Base-by-base conservation (phyloP, 2,888 invertebrate genomes). In the Lacanobia oleracea region DNA sequence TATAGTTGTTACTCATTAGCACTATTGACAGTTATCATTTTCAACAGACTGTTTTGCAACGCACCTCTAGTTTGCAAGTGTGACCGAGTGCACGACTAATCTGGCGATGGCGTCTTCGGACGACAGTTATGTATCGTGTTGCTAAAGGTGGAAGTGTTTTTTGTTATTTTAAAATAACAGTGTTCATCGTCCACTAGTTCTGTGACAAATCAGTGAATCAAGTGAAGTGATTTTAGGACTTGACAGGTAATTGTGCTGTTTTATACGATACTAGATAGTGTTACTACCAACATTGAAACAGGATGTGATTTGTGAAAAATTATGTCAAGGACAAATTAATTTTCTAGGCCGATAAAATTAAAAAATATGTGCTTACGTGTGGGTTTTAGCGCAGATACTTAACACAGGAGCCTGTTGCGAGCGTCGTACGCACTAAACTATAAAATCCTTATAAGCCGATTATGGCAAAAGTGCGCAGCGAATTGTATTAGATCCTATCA, bases 81-180 rank as follows among this genome's bases (percentile, higher is more conserved):
- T 81, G 78, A 57, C 68, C 51, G 72, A 67, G 71, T 77, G 78
- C 78, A 67, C 82, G 66, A 69, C 77, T 85, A 82, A 86, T 85
- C 83, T 72, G 75, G 61, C 73, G 68, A 85, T 78, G 81, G 71
- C 84, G 77, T 88, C 88, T 88, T 83, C 77, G 68, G 70, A 68
- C 75, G 88, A 87, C 91, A 88, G 91, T 91, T 89, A 89, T 85
- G 87, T 85, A 75, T 86, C 88, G 84, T 85, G 86, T 88, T 88
- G 84, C 81, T 79, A 84, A 85, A 87, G 81, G 73, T 71, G 75
- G 76, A 69, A 62, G 76, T 84, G 84, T 68, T 83, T 78, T 78
- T 85, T 87, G 85, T 82, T 68, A 66, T 67, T 40, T 51, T 67
- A 54, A 83, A 83, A 77, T 86, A 88, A 87, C 86, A 84, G 88